Base-by-base conservation (phyloP, 2,888 invertebrate genomes). In the Lacanobia oleracea region DNA sequence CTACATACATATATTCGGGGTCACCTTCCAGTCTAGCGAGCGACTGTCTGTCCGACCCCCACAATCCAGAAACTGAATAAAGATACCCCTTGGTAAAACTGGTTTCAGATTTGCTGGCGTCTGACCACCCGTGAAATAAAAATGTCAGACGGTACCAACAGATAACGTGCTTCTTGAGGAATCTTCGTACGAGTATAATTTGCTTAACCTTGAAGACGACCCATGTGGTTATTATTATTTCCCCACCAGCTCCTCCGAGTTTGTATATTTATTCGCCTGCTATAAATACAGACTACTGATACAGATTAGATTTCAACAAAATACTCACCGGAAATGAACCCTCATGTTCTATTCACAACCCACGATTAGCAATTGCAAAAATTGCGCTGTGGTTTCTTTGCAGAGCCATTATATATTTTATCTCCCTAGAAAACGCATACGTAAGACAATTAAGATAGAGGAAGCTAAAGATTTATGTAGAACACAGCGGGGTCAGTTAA, bases 361-460 rank as follows among this genome's bases (percentile, higher is more conserved):
- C 37, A 50, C 21, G n/a, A 57, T 51, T 40, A 7, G 37, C 12
- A 56, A 48, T 33, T 50, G 51, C 65, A 21, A 79, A 71, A 69
- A 50, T 18, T 16, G 48, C 71, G 59, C 33, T 16, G 16, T 50
- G 48, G 21, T 63, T 62, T 66, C 60, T 71, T 73, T 60, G 50
- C 56, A 8, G 50, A 67, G 21, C 56, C 51, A 62, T 75, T 75
- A 74, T 79, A 81, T 62, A 62, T 84, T 79, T 84, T 84, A 84
- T 77, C 75, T 77, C 59, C 50, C 57, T 61, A 23, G 69, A 73
- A 84, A 84, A 84, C 75, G 79, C 86, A 84, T 84, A 86, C 85
- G 79, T 65, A 86, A 84, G 86, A 75, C 64, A 84, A 83, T 84
- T 86, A 84, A 84, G 84, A 84, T 86, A 84, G 59, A 72, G 76